Percentiles rank a stretch among this genome's conserved stretches.
Conservation (phyloP, 1,140 invertebrate species). For the Pygmarrhopalites habei region DNA sequence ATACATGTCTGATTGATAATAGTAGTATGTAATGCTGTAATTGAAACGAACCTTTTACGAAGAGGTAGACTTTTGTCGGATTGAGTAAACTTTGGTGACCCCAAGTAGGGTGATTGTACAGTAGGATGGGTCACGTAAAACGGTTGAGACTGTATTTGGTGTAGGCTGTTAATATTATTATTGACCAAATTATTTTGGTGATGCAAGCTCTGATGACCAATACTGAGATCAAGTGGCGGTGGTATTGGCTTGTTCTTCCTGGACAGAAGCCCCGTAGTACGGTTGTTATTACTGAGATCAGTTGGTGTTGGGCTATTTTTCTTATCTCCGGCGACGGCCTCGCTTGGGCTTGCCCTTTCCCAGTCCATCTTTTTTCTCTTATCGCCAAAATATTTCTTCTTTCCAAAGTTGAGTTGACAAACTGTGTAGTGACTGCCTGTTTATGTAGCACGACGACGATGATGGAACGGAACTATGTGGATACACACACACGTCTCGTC, state of each 20-base stretch:
- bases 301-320: conserved; percentile 2
- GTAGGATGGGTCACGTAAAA: conserved; percentile 9
- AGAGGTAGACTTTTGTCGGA: conserved; percentile 35
- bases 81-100: conserved; percentile 36
- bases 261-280: conserved; percentile 13
- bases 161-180: conserved; percentile 14
- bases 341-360: conserved; percentile 32
- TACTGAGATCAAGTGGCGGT: conserved; percentile 38
- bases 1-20: no score
- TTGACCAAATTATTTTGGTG: conserved; percentile 21
- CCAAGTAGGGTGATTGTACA: conserved; percentile 18
- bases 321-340: conserved; percentile 30
- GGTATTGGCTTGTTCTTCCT: conserved; percentile 36
- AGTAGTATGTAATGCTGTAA: no score
- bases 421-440: neutral
- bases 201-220: conserved; percentile 29
- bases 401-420: neutral
- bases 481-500: neutral
- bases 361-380: conserved; percentile 29
- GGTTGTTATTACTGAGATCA: conserved; percentile 31
- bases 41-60: conserved; percentile 39
- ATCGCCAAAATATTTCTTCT: conserved; percentile 12
- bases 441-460: neutral
- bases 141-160: conserved; percentile 23
- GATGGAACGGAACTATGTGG: neutral